phyloP scores from a whole-genome alignment of 2,113 vertebrate genomes.

The Mystacornis crossleyi region DNA sequence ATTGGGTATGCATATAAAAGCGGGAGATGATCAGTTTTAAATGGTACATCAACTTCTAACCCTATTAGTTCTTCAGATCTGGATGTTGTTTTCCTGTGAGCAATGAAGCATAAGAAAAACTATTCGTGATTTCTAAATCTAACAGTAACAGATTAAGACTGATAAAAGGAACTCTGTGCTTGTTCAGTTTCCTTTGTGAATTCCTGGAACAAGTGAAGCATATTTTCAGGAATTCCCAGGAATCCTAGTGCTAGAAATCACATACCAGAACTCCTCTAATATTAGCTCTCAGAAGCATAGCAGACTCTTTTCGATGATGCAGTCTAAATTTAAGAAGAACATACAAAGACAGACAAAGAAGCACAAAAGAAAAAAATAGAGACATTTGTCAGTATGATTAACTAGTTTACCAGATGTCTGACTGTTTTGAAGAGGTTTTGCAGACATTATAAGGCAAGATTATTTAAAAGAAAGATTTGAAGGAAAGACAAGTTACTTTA shows the following conservation, averaged over 20 bases:
- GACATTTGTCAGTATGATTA: not conserved
- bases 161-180: not conserved
- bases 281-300: not conserved
- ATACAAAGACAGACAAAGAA: not conserved
- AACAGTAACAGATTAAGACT: not conserved
- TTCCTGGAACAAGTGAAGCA: not conserved
- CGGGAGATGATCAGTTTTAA: not conserved
- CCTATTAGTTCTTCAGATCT: not conserved
- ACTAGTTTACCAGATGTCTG: not conserved
- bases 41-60: not conserved
- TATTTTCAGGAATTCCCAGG: not conserved
- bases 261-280: not conserved
- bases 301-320: not conserved
- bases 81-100: not conserved
- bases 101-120: not conserved
- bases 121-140: not conserved
- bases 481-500: not conserved
- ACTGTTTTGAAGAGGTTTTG: not conserved
- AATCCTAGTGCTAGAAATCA: not conserved
- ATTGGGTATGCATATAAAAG: not conserved
- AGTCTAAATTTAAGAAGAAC: not conserved
- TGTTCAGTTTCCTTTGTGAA: not conserved
- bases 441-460: not conserved
- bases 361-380: not conserved
- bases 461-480: not conserved